Conservation (phyloP, 2,888 invertebrate genomes). For the Salpingus planirostris region DNA sequence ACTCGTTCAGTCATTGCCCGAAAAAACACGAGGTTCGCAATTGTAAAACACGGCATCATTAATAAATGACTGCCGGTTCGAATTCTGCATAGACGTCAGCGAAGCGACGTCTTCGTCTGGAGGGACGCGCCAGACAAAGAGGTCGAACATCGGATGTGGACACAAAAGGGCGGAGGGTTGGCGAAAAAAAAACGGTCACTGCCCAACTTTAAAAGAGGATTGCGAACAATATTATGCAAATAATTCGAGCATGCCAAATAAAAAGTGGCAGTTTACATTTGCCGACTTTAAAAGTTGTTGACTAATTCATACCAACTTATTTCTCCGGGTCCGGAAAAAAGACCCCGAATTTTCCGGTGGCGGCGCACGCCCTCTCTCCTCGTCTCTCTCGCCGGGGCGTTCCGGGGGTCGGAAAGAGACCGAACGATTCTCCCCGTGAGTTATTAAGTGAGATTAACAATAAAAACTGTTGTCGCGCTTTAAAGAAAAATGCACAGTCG, state of each 20-base stretch:
- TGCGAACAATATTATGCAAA: conserved; percentile 37
- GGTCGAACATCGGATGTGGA: too few species aligned
- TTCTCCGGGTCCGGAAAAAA: conserved; percentile 30
- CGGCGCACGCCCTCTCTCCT: conserved; percentile 18
- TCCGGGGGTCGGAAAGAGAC: conserved; percentile 17
- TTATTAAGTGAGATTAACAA: conserved; percentile 37
- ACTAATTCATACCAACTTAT: conserved; percentile 39
- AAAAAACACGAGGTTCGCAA: too few species aligned
- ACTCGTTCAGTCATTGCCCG: too few species aligned
- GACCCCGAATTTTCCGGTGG: conserved; percentile 30
- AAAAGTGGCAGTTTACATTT: conserved; percentile 40
- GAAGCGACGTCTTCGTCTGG: too few species aligned
- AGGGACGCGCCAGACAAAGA: too few species aligned
- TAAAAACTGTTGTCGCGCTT: conserved; percentile 39
- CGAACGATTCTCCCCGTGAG: conserved; percentile 19
- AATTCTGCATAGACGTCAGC: too few species aligned
- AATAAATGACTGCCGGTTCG: too few species aligned
- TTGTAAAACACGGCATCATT: too few species aligned
- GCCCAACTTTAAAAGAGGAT: conserved; percentile 24
- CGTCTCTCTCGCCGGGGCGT: conserved; percentile 22
- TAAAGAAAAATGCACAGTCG: conserved; percentile 40
- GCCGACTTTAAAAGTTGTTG: conserved; percentile 39
- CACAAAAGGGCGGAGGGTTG: too few species aligned
- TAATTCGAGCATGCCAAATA: conserved; percentile 36
- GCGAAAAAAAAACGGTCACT: conserved; percentile 20